These are phyloP conservation scores for Eumaeus atala DNA, from an alignment of 1,140 invertebrate species.

Conservation along the genomic window DNA sequence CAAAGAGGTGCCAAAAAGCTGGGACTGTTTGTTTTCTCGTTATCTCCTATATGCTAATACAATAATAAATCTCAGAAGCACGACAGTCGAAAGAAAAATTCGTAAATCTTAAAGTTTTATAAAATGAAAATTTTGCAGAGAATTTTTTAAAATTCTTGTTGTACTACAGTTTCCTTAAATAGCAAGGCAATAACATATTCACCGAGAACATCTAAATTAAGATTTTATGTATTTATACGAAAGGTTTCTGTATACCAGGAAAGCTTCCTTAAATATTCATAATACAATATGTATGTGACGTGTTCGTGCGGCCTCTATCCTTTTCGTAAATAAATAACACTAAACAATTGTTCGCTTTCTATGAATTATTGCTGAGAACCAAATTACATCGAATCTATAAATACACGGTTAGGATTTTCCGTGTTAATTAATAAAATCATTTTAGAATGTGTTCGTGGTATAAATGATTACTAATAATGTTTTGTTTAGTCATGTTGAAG, in stretches of 20 bases:
- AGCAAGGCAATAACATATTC: no score
- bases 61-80: no score
- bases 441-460: constrained; percentile 34
- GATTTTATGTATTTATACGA: constrained; percentile 11
- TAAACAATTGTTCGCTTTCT: neutral
- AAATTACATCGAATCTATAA: constrained; percentile 14
- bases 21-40: no score
- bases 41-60: no score
- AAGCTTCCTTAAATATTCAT: constrained; percentile 8
- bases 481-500: constrained; percentile 52
- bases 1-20: no score
- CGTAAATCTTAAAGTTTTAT: no score
- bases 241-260: neutral
- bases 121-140: no score
- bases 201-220: constrained; percentile 6
- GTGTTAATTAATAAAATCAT: constrained; percentile 26
- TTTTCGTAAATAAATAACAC: constrained; percentile 1
- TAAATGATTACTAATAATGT: constrained; percentile 37
- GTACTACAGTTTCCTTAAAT: no score
- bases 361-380: neutral
- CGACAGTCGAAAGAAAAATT: no score
- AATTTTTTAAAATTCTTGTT: no score
- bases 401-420: constrained; percentile 23
- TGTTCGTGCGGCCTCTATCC: neutral
- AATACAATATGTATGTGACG: constrained; percentile 8